These are phyloP conservation scores for Esox masquinongy DNA, from an alignment of 2,797 vertebrate genomes.

Conservation along the genomic window DNA sequence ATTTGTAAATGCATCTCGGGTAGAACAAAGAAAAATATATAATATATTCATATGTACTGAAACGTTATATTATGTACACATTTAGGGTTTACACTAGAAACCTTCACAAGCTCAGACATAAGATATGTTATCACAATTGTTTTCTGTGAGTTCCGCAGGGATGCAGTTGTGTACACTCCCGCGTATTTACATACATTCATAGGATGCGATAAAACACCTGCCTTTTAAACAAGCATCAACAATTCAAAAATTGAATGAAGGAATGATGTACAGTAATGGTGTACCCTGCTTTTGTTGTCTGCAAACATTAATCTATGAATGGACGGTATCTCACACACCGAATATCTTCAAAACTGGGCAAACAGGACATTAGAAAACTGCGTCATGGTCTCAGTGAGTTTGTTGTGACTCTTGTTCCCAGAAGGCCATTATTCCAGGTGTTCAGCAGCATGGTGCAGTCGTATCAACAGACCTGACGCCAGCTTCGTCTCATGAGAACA, in stretches of 20 bases:
- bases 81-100: conserved; percentile 85
- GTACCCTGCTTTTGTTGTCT: conserved; percentile 39
- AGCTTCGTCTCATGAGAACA: not conserved
- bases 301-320: conserved; percentile 35
- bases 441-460: conserved; percentile 51
- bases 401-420: conserved; percentile 41
- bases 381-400: conserved; percentile 27
- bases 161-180: conserved; percentile 82
- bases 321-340: conserved; percentile 28
- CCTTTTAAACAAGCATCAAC: conserved; percentile 79
- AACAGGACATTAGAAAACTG: conserved; percentile 24
- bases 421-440: conserved; percentile 34
- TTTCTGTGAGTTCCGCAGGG: conserved; percentile 73
- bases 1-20: conserved; percentile 95
- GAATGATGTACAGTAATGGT: conserved; percentile 73
- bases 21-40: conserved; percentile 84
- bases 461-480: conserved; percentile 26
- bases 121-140: conserved; percentile 81
- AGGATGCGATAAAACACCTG: conserved; percentile 88
- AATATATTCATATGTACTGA: conserved; percentile 75
- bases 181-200: conserved; percentile 98
- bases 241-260: conserved; percentile 84
- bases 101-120: conserved; percentile 80
- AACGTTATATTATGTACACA: conserved; percentile 89
- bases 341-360: conserved; percentile 28